phyloP scores from a whole-genome alignment of 2,797 vertebrate genomes.

The Cacajao melanocephalus region DNA sequence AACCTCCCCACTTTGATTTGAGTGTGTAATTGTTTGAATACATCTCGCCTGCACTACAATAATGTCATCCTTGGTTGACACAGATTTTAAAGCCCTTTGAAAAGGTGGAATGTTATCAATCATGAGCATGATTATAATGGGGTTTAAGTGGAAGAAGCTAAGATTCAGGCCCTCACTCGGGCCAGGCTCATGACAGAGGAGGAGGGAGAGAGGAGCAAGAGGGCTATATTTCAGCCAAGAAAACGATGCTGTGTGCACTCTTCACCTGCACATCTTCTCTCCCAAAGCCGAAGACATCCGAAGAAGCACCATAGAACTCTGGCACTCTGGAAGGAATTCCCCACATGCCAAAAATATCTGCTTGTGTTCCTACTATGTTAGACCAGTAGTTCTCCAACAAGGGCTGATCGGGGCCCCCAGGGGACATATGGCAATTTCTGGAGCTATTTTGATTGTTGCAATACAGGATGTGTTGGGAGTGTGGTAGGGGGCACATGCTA shows the following conservation, averaged over 20 bases:
- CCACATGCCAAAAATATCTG: neutral
- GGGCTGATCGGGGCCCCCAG: too few relatives aligned
- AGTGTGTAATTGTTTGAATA: constrained; percentile 75
- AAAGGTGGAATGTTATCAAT: constrained; percentile 78
- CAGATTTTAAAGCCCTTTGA: constrained; percentile 80
- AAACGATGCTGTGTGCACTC: accelerated
- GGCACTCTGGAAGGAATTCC: neutral
- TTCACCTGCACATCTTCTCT: too few relatives aligned
- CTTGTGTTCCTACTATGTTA: neutral
- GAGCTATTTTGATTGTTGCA: neutral
- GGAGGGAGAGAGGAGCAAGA: neutral
- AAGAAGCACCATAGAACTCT: neutral
- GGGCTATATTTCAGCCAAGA: neutral
- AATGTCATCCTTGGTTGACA: constrained; percentile 79
- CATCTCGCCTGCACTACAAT: constrained; percentile 67
- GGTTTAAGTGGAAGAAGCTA: constrained; percentile 65
- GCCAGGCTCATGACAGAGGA: neutral
- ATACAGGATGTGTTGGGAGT: neutral
- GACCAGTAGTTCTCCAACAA: neutral
- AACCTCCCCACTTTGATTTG: constrained; percentile 55
- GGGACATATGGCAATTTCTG: neutral
- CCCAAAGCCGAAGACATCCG: neutral
- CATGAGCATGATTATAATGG: constrained; percentile 63
- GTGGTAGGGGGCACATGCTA: too few relatives aligned
- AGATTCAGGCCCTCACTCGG: neutral